Conservation (phyloP, 2,797 vertebrate species). For the Meriones psammophilus region DNA sequence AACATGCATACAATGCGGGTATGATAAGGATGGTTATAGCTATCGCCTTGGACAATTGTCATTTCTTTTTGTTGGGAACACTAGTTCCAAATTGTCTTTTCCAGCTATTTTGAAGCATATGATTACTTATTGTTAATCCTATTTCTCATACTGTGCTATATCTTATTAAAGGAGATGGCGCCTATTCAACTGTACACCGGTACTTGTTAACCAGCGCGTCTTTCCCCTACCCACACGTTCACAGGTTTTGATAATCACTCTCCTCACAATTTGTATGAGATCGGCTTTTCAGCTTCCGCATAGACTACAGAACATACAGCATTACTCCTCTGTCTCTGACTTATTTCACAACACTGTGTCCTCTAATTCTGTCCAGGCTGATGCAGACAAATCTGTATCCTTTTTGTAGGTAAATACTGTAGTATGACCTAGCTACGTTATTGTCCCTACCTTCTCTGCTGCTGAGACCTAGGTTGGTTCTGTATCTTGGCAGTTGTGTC, state of each 20-base stretch:
- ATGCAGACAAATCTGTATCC: background rate
- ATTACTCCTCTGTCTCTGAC: conserved; percentile 2
- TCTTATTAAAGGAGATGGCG: background rate
- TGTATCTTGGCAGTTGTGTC: background rate
- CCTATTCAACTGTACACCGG: background rate
- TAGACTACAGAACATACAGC: background rate
- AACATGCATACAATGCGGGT: background rate
- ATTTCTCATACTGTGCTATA: background rate
- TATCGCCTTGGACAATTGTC: background rate
- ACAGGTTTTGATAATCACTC: background rate
- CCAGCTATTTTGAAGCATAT: conserved; percentile 4
- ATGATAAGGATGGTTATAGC: background rate
- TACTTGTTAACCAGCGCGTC: background rate
- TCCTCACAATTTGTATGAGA: background rate
- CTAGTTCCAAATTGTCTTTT: background rate
- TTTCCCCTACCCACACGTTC: background rate
- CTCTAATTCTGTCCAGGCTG: background rate
- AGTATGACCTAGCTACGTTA: background rate
- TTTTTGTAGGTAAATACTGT: conserved; percentile 8
- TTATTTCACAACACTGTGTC: background rate
- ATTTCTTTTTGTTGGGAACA: background rate
- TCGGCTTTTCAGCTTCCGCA: background rate
- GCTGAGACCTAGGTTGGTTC: background rate
- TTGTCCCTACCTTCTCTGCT: background rate
- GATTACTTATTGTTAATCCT: background rate